Percentiles rank a stretch among this genome's conserved stretches.
Evolutionary conservation across 2,888 invertebrate species (phyloP).

Genomic region (Pyrgus malvae): DNA sequence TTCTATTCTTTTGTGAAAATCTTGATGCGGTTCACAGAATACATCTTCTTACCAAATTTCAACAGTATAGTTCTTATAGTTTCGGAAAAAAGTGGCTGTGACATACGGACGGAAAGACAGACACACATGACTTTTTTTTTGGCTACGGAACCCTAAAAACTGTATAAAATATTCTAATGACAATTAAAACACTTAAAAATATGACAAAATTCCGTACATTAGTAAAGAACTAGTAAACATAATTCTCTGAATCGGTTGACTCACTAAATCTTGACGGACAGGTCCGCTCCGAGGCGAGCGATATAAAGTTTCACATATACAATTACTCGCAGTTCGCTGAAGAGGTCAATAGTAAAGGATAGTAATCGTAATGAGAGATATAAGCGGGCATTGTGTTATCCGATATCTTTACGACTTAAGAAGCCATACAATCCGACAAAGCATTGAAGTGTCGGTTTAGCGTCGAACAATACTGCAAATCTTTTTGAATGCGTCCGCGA

Average conservation of each 20-base stretch:
- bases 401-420: slow-evolving; percentile 78
- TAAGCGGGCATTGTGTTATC: slow-evolving; percentile 74
- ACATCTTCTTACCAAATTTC: too few species aligned
- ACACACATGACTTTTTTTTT: too few species aligned
- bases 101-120: too few species aligned
- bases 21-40: too few species aligned
- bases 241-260: slow-evolving; percentile 20
- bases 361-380: slow-evolving; percentile 58
- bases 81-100: too few species aligned
- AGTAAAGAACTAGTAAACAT: slow-evolving; percentile 8
- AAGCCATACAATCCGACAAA: slow-evolving; percentile 68
- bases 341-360: slow-evolving; percentile 45
- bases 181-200: too few species aligned
- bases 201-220: too few species aligned
- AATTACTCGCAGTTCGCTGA: slow-evolving; percentile 30
- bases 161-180: too few species aligned
- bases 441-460: slow-evolving; percentile 71
- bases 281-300: slow-evolving; percentile 15
- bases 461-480: slow-evolving; percentile 59
- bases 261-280: slow-evolving; percentile 28
- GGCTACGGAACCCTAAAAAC: too few species aligned
- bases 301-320: slow-evolving; percentile 27
- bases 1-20: too few species aligned
- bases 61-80: too few species aligned
- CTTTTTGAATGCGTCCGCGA: slow-evolving; percentile 26